phyloP scores from a whole-genome alignment of 1,140 invertebrate species.

The Listronotus bonariensis region DNA sequence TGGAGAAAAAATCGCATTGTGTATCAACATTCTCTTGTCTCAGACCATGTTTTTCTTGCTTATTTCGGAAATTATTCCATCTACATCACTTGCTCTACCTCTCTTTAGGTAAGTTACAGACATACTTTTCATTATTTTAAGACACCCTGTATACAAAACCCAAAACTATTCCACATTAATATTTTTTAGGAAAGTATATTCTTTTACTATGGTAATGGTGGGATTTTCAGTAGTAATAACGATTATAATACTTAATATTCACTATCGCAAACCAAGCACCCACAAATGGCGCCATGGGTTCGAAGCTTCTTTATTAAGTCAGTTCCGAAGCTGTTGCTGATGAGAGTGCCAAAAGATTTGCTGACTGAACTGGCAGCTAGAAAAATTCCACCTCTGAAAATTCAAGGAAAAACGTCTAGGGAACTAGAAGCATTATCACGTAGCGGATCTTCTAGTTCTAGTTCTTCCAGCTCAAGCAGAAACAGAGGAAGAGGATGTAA shows the following conservation, averaged over 20 bases:
- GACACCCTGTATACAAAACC: not conserved
- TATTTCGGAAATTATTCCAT: conserved; percentile 97
- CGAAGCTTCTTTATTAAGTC: conserved; percentile 84
- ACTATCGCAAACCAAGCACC: conserved; percentile 97
- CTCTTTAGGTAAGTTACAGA: conserved; percentile 76
- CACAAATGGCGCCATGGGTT: conserved; percentile 96
- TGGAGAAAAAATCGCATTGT: conserved; percentile 97
- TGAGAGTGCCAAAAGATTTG: conserved; percentile 83
- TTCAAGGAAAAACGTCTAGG: conserved; percentile 54
- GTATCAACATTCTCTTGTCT: conserved; percentile 97
- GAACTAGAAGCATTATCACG: conserved; percentile 70
- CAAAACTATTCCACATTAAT: too few species aligned
- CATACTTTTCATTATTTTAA: too few species aligned
- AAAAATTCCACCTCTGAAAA: conserved; percentile 67
- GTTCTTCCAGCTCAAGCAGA: conserved; percentile 62
- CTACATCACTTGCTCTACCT: conserved; percentile 95
- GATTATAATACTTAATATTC: conserved; percentile 97
- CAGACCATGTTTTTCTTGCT: conserved; percentile 99
- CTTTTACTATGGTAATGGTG: conserved; percentile 97
- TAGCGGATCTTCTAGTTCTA: conserved; percentile 73
- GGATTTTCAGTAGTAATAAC: conserved; percentile 96
- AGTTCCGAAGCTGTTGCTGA: conserved; percentile 81
- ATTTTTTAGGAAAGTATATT: conserved; percentile 76
- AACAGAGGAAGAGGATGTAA: conserved; percentile 70
- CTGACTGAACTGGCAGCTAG: conserved; percentile 77